Evolutionary conservation across 2,888 invertebrate genomes (phyloP).

Genomic region (Zhengitettix transpicula): DNA sequence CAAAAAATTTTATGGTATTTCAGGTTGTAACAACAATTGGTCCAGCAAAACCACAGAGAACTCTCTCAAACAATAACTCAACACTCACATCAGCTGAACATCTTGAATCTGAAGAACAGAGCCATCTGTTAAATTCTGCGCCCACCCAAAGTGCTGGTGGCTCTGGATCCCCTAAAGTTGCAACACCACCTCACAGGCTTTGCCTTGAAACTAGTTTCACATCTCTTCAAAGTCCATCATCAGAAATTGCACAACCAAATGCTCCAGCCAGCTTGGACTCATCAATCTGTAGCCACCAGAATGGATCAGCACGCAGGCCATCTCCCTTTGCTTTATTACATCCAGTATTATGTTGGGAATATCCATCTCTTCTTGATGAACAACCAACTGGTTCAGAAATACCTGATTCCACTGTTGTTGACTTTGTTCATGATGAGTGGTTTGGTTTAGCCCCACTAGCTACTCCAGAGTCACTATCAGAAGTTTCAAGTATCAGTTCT

Average conservation of each 20-base stretch:
- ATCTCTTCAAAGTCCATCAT: slow-evolving; percentile 39
- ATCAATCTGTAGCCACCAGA: neutral
- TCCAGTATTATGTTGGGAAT: neutral
- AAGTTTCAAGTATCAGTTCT: slow-evolving; percentile 61
- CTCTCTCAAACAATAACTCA: slow-evolving; percentile 19
- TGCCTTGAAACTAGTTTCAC: slow-evolving; percentile 64
- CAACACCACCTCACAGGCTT: slow-evolving; percentile 36
- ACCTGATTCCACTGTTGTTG: slow-evolving; percentile 14
- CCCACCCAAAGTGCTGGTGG: slow-evolving; percentile 20
- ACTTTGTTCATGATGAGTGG: slow-evolving; percentile 45
- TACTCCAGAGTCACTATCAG: slow-evolving; percentile 66
- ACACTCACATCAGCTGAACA: slow-evolving; percentile 23
- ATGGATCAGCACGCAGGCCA: neutral
- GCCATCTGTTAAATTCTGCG: slow-evolving; percentile 20
- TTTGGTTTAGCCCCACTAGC: slow-evolving; percentile 59
- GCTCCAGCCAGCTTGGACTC: neutral
- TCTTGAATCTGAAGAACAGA: slow-evolving; percentile 18
- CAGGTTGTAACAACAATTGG: slow-evolving; percentile 65
- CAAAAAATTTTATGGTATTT: slow-evolving; percentile 17
- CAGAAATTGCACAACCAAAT: neutral
- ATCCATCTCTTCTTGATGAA: neutral
- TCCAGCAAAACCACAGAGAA: slow-evolving; percentile 58
- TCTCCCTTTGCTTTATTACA: too few species aligned
- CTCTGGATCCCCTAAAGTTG: slow-evolving; percentile 22
- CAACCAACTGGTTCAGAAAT: neutral